Evolutionary conservation across 1,140 invertebrate genomes (phyloP).

Genomic region (Neomicropteryx cornuta): DNA sequence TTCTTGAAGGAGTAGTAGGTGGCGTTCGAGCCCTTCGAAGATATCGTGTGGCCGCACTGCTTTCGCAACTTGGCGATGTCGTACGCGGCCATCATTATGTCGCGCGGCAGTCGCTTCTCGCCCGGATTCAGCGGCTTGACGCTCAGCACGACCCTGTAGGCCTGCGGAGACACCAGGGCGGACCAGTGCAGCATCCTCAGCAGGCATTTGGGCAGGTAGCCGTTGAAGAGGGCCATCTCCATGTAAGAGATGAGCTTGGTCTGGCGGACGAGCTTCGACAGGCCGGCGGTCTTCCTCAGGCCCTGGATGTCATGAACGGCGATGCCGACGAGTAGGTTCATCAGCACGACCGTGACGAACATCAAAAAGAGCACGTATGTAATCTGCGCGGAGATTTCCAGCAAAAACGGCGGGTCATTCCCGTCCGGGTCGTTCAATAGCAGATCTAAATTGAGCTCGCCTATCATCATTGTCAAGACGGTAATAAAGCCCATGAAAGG

Average conservation of each 20-base stretch:
- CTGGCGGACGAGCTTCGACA: conserved; percentile 65
- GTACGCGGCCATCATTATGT: conserved; percentile 62
- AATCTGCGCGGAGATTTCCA: conserved; percentile 60
- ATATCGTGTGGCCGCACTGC: conserved; percentile 51
- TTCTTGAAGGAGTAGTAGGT: conserved; percentile 47
- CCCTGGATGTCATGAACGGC: conserved; percentile 73
- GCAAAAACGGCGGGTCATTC: conserved; percentile 45
- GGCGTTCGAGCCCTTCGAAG: conserved; percentile 44
- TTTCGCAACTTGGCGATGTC: conserved; percentile 62
- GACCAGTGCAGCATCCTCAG: conserved; percentile 60
- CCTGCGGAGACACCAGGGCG: conserved; percentile 61
- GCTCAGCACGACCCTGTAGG: conserved; percentile 63
- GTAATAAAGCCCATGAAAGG: conserved; percentile 70
- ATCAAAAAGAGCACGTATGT: conserved; percentile 62
- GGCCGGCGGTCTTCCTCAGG: conserved; percentile 61
- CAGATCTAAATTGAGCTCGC: conserved; percentile 64
- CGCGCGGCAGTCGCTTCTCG: conserved; percentile 63
- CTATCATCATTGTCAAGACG: conserved; percentile 83
- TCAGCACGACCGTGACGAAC: conserved; percentile 69
- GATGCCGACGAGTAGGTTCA: conserved; percentile 71
- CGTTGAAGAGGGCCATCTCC: conserved; percentile 57
- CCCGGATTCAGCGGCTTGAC: conserved; percentile 70
- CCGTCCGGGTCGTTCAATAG: conserved; percentile 51
- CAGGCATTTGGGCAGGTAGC: conserved; percentile 58
- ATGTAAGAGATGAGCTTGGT: conserved; percentile 67